These are phyloP conservation scores for Coracias cyanogaster DNA, from an alignment of 2,797 vertebrate genomes.

Conservation along the genomic window DNA sequence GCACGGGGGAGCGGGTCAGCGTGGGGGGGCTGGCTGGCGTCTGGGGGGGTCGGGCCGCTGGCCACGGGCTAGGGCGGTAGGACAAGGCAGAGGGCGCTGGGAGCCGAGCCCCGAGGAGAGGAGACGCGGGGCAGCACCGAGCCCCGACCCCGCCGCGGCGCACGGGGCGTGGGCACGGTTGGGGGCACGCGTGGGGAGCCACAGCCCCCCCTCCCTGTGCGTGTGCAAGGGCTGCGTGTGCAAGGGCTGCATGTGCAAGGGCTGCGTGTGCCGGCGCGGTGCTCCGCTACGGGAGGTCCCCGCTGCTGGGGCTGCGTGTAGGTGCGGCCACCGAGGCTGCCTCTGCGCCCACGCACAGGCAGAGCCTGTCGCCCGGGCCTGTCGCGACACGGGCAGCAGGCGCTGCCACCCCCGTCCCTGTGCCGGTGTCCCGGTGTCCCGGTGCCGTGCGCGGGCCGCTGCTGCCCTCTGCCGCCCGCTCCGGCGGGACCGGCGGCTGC, in stretches of 20 bases:
- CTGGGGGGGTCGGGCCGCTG: slow-evolving; percentile 30
- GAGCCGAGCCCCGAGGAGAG: neutral
- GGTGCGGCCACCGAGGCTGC: neutral
- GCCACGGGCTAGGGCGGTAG: slow-evolving; percentile 52
- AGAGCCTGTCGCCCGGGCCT: neutral
- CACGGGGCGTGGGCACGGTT: neutral
- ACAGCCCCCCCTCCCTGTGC: neutral
- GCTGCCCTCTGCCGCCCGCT: slow-evolving; percentile 56
- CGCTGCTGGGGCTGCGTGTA: too few relatives aligned
- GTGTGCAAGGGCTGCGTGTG: neutral
- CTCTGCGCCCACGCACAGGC: neutral
- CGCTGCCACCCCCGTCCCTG: too few relatives aligned
- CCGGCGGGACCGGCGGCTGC: neutral
- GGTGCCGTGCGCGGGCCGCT: neutral
- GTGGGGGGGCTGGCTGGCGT: slow-evolving; percentile 41
- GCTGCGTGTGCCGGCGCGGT: too few relatives aligned
- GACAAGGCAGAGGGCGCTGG: slow-evolving; percentile 7
- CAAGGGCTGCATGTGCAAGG: too few relatives aligned
- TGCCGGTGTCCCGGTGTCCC: too few relatives aligned
- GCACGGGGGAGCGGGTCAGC: slow-evolving; percentile 49
- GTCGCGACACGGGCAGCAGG: neutral
- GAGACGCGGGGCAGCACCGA: neutral
- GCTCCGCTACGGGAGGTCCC: too few relatives aligned
- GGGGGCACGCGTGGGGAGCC: too few relatives aligned
- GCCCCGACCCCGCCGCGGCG: neutral